Percentiles rank a stretch among this genome's conserved stretches.
phyloP scores from a whole-genome alignment of 2,113 vertebrate species.

The Zapus hudsonius region DNA sequence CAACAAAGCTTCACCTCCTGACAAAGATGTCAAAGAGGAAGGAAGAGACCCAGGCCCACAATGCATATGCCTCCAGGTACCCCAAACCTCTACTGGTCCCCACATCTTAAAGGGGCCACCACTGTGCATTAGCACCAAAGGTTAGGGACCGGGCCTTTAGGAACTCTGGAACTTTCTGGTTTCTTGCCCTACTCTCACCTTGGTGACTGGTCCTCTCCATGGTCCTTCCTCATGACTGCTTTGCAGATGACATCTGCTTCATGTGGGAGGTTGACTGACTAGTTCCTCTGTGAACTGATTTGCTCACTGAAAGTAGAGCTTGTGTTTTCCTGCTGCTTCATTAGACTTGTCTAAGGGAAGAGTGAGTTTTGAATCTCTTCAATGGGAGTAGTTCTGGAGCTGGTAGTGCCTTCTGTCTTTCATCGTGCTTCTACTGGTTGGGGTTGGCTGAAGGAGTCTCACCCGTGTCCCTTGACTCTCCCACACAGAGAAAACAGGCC shows the following conservation, averaged over 20 bases:
- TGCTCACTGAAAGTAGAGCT: neutral
- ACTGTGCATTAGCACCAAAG: too few relatives aligned
- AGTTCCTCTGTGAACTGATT: neutral
- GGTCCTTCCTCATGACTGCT: neutral
- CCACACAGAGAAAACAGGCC: accelerated
- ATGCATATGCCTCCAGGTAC: too few relatives aligned
- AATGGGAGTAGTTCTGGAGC: neutral
- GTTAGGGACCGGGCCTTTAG: neutral
- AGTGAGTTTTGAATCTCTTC: neutral
- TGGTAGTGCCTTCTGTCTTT: neutral
- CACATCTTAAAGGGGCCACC: too few relatives aligned
- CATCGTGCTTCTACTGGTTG: neutral
- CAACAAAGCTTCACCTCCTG: neutral
- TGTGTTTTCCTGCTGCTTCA: neutral
- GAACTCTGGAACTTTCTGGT: neutral
- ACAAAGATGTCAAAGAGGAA: neutral
- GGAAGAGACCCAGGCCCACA: neutral
- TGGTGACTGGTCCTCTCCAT: neutral
- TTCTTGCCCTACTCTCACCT: neutral
- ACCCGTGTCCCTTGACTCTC: too few relatives aligned
- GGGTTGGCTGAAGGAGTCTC: neutral
- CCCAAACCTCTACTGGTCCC: neutral
- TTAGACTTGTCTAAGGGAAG: too few relatives aligned
- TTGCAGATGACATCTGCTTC: neutral
- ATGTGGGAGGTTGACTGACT: neutral